Percentiles rank a stretch among this genome's conserved stretches.
phyloP scores from a whole-genome alignment of 2,797 vertebrate genomes.

The Neosilurus hyrtlii region DNA sequence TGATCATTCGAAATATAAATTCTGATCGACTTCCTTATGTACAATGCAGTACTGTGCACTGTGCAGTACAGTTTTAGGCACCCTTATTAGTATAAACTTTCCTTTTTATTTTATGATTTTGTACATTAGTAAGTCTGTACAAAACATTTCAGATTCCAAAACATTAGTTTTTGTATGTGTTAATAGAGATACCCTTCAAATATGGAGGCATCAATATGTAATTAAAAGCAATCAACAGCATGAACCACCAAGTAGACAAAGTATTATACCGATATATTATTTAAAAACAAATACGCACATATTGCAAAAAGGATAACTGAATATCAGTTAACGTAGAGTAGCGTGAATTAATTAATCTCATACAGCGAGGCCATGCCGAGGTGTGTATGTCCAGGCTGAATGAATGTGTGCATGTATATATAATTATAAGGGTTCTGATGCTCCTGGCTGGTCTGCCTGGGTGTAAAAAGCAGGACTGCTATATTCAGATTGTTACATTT shows the following conservation, averaged over 20 bases:
- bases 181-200: neutral
- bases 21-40: neutral
- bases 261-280: too few relatives aligned
- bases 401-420: neutral
- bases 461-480: neutral
- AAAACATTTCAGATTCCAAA: too few relatives aligned
- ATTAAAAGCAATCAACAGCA: neutral
- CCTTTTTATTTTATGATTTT: too few relatives aligned
- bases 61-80: neutral
- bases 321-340: neutral
- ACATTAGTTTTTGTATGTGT: neutral
- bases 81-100: too few relatives aligned
- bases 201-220: neutral
- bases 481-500: conserved; percentile 9
- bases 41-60: neutral
- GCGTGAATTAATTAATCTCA: neutral
- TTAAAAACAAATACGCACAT: too few relatives aligned
- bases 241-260: neutral
- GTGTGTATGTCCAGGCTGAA: neutral
- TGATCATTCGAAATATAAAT: neutral
- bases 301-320: neutral
- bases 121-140: neutral
- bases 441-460: conserved; percentile 19
- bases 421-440: neutral
- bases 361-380: neutral